Conservation (phyloP, 1,140 invertebrate species). For the Bombus pascuorum region DNA sequence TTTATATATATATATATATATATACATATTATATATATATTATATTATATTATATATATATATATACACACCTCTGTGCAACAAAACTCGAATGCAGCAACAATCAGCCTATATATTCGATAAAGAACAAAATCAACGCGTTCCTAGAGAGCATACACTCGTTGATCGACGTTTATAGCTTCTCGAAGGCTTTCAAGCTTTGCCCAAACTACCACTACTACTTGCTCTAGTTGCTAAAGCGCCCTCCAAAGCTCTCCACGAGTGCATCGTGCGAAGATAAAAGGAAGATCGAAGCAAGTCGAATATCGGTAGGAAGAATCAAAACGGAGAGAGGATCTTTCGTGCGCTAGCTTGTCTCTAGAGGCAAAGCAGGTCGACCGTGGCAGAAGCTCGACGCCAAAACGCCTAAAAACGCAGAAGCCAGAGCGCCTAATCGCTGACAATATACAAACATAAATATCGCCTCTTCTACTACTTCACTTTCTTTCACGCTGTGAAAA, state of each 20-base stretch:
- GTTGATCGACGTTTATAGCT: conserved; percentile 63
- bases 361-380: neutral
- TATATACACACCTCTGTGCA: conserved; percentile 1
- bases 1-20: neutral
- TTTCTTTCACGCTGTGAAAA: conserved; percentile 1
- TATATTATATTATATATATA: conserved; percentile 38
- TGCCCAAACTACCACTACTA: conserved; percentile 34
- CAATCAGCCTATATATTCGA: conserved; percentile 16
- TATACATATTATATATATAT: conserved; percentile 8
- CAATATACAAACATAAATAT: conserved; percentile 6
- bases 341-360: conserved; percentile 23
- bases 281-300: conserved; percentile 32
- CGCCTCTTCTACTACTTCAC: conserved; percentile 22
- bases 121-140: conserved; percentile 22
- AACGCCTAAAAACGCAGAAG: conserved; percentile 44
- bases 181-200: conserved; percentile 68
- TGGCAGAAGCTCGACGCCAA: neutral
- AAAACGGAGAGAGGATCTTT: neutral
- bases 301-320: neutral
- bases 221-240: conserved; percentile 36
- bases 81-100: conserved; percentile 7
- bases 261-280: conserved; percentile 51
- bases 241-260: conserved; percentile 19
- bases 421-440: conserved; percentile 48
- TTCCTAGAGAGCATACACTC: conserved; percentile 53